Evolutionary conservation across 2,113 vertebrate genomes (phyloP).

Genomic region (Seriola quinqueradiata): DNA sequence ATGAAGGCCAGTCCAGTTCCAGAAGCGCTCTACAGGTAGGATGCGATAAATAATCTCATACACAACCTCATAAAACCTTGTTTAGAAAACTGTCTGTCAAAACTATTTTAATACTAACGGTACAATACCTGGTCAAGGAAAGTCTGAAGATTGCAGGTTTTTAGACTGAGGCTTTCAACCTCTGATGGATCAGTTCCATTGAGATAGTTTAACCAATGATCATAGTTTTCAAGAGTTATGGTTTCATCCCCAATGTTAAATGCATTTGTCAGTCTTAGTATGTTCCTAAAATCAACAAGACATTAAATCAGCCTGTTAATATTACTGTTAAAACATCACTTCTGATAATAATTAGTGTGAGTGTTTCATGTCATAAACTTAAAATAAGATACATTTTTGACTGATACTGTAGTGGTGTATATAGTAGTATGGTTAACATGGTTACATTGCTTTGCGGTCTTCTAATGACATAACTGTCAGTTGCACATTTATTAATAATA

Average conservation of each 20-base stretch:
- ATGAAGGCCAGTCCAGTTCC: conserved; percentile 91
- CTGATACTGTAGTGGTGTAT: not conserved
- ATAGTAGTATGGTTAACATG: not conserved
- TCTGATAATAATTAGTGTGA: not conserved
- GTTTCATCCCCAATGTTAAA: conserved; percentile 87
- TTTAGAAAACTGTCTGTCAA: not conserved
- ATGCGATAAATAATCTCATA: not conserved
- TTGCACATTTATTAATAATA: conserved; percentile 16
- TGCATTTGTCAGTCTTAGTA: conserved; percentile 83
- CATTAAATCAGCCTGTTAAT: not conserved
- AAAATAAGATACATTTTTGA: not conserved
- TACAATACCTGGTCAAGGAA: conserved; percentile 89
- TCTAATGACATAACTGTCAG: not conserved
- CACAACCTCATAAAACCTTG: not conserved
- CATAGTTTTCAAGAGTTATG: conserved; percentile 84
- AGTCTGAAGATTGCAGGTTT: conserved; percentile 84
- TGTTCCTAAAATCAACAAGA: conserved; percentile 83
- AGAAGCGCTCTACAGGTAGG: conserved; percentile 83
- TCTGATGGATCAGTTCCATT: conserved; percentile 76
- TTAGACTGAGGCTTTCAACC: conserved; percentile 81
- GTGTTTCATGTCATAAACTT: no score
- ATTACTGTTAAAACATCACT: not conserved
- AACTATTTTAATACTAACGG: not conserved
- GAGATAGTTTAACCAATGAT: conserved; percentile 73
- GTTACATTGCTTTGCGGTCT: not conserved